Base-by-base conservation (phyloP, 2,888 invertebrate genomes). In the Rhaphigaster nebulosa region DNA sequence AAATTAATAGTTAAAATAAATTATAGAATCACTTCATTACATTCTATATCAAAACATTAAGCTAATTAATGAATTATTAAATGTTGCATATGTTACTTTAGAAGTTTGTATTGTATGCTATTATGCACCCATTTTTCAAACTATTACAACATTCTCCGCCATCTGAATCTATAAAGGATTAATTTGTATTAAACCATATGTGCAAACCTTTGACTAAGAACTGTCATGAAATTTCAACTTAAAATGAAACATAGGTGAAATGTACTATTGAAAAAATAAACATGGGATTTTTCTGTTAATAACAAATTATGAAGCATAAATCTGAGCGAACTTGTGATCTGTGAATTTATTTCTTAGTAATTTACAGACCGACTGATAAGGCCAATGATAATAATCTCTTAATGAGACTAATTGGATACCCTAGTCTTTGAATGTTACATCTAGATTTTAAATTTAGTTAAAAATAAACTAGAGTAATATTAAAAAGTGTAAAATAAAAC, bases 311-410 rank as follows among this genome's bases (percentile, higher is more conserved):
- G 10, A 34, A 76, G 10, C 26, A 45, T 41, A n/a, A 84, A 84
- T 50, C 45, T 84, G 4, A 45, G n/a, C n/a, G 45, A 50, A 84
- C n/a, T 45, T 84, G 84, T 84, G 41, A 50, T 45, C 84, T 84
- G 84, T 84, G 84, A 45, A 84, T 88, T 56, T 88, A 88, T 88
- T 88, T 88, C 88, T 88, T 88, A 18, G 88, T 88, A 56, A 88
- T 88, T 88, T 88, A 88, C 38, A 52, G 38, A 52, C 23, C 60
- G 60, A 88, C 54, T 88, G 88, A 56, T 26, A 50, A 84, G 45
- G 41, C 84, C 45, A 84, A 45, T 84, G 84, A 84, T 84, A 84
- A 84, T 84, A 84, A 84, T 84, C 84, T 84, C 84, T 84, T 84
- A 50, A 84, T 50, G 84, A 84, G 84, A 84, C 41, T 84, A 84